Base-by-base conservation (phyloP, 2,113 vertebrate genomes). In the Chroicocephalus ridibundus region DNA sequence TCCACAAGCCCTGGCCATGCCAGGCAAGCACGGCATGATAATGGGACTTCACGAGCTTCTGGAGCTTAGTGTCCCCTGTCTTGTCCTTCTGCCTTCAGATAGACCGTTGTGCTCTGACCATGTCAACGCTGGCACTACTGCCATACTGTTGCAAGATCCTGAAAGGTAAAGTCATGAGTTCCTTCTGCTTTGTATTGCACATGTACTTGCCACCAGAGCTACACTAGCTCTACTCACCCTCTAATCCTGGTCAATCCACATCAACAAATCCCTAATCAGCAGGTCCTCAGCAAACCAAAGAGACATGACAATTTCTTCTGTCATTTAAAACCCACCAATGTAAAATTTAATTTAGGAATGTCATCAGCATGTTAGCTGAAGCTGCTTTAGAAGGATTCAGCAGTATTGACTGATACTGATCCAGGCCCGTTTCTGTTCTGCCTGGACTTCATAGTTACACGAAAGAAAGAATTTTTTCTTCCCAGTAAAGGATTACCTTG, bases 121-220 rank as follows among this genome's bases (percentile, higher is more conserved):
- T 0, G 1, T 34, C 44, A 68, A 0, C 27, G 34, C 34, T 44
- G 21, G 14, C 24, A 9, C 44, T 57, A 13, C 19, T 66, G 60
- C 29, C 42, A 75, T 1, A 2, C 1, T 54, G 2, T 17, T 58
- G 57, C 32, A 82, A 57, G 71, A 52, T 47, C 26, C n/a, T n/a
- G 55, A 68, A 66, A 78, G 7, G 8, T 61, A 32, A 82, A 84
- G 9, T 17, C 5, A 12, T 13, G 4, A 79, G 13, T 42, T 87
- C 16, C 36, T 72, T 60, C 44, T 57, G 22, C 1, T 5, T 32
- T 40, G 8, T 18, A 25, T 51, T 64, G 47, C 32, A 31, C 7
- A 8, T 22, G 15, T 27, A 38, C 15, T 27, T 78, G 18, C 65
- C 66, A 26, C 20, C 19, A 72, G 66, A 78, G 22, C 8, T 38